Evolutionary conservation across 2,888 invertebrate genomes (phyloP), one percentile per base, ranked within the genome.

Genomic region (Gymnocheta viridis): DNA sequence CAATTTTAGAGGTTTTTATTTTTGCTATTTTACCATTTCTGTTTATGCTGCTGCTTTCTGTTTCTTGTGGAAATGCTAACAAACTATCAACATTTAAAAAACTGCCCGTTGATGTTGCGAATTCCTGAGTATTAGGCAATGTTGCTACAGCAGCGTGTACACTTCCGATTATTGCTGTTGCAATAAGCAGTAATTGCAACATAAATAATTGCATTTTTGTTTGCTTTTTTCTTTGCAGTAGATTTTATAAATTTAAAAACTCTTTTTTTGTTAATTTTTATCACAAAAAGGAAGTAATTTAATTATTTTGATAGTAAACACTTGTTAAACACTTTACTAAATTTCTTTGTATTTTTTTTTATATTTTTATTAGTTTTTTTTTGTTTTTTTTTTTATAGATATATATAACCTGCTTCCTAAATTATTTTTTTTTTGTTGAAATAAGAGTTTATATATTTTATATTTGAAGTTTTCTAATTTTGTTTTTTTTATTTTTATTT

Each of bases 111-210:
- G 88, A 84, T 72, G 86, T 80, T 66, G 80, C 78, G 82, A 77
- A 86, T 80, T 85, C 82, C 82, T 82, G 82, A 19, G 62, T 17
- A 35, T 56, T 76, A 35, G 82, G 76, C 79, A 87, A 86, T 72
- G 86, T 51, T 67, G 79, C 81, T 77, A 84, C 85, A 58, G 85
- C 87, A 47, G 82, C 85, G 27, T 67, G 72, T 24, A 78, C 86
- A 89, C 89, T 89, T 89, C 90, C 90, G 89, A 90, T 87, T 88
- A 86, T 86, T 85, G 87, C 85, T 77, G 87, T 86, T 70, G 88
- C 86, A 80, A 85, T 66, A 66, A 87, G 81, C 67, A 85, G 58
- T 62, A 88, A 47, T 80, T 86, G 88, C 86, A 88, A 86, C 86
- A 88, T 84, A 86, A 88, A 79, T 82, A 83, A 85, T 79, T 88